A percentile compares a stretch with the other conserved stretches of the same genome.
Evolutionary conservation across 1,140 invertebrate species (phyloP).

Genomic region (Conus betulinus): DNA sequence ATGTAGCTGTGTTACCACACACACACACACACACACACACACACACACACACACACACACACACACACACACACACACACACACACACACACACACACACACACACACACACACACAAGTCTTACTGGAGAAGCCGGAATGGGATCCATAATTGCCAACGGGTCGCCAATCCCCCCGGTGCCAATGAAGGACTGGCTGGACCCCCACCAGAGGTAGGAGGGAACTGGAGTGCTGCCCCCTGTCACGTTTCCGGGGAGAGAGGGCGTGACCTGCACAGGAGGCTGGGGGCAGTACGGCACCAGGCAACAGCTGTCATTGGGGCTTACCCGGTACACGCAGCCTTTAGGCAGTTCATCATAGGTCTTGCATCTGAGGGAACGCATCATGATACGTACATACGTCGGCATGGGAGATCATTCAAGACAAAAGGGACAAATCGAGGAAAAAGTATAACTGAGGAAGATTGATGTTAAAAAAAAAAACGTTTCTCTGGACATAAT

Average conservation of each 20-base stretch:
- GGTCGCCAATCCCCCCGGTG: slow-evolving; percentile 32
- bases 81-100: too few species aligned
- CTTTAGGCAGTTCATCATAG: slow-evolving; percentile 46
- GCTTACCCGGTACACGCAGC: slow-evolving; percentile 55
- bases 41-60: too few species aligned
- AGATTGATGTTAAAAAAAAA: too few species aligned
- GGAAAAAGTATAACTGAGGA: background rate
- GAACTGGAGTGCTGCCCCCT: slow-evolving; percentile 8
- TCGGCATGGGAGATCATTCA: too few species aligned
- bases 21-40: too few species aligned
- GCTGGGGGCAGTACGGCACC: slow-evolving; percentile 56
- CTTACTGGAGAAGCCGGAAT: slow-evolving; percentile 40
- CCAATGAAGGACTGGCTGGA: slow-evolving; percentile 38
- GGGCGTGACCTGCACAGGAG: background rate
- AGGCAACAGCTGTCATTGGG: slow-evolving; percentile 61
- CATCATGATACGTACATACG: too few species aligned
- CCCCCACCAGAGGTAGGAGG: slow-evolving; percentile 28
- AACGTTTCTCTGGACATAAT: too few species aligned
- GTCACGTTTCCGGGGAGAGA: slow-evolving; percentile 29
- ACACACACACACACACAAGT: background rate
- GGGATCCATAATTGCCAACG: slow-evolving; percentile 35
- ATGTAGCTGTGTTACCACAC: too few species aligned
- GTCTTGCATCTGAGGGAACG: slow-evolving; percentile 51
- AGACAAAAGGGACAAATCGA: background rate
- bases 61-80: too few species aligned